Percentiles rank a stretch among this genome's conserved stretches.
phyloP scores from a whole-genome alignment of 2,888 invertebrate genomes.

The Epirrita christyi region DNA sequence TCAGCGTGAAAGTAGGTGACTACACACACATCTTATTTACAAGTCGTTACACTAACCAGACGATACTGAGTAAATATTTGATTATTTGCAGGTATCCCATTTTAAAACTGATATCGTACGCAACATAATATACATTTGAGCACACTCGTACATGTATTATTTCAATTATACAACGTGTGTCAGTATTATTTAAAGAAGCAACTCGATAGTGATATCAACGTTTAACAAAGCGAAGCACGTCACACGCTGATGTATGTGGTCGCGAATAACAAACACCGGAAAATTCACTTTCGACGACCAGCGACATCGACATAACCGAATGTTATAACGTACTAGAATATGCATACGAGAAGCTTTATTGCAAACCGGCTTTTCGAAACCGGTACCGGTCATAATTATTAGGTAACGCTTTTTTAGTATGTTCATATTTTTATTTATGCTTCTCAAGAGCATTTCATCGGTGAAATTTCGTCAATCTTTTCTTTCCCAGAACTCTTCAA shows the following conservation, averaged over 20 bases:
- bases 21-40: conserved; percentile 1
- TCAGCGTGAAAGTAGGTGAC: conserved; percentile 2
- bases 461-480: conserved; percentile 4
- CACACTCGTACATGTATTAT: conserved; percentile 36
- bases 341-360: conserved; percentile 43
- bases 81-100: conserved; percentile 25
- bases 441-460: not conserved
- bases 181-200: conserved; percentile 38
- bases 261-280: conserved; percentile 77
- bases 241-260: conserved; percentile 47
- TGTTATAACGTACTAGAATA: conserved; percentile 18
- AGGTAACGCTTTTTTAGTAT: conserved; percentile 19
- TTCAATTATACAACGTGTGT: conserved; percentile 47
- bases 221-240: conserved; percentile 64
- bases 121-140: conserved; percentile 25
- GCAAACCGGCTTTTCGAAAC: conserved; percentile 48
- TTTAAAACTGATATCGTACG: conserved; percentile 27
- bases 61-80: conserved; percentile 21
- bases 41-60: conserved; percentile 1
- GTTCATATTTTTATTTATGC: not conserved
- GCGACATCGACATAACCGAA: conserved; percentile 49
- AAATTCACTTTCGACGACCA: conserved; percentile 78
- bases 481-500: conserved; percentile 46
- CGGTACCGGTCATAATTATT: conserved; percentile 30
- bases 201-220: conserved; percentile 44